Base-by-base conservation (phyloP, 92 coral and sea anemone genomes). In the Heliopora coerulea region DNA sequence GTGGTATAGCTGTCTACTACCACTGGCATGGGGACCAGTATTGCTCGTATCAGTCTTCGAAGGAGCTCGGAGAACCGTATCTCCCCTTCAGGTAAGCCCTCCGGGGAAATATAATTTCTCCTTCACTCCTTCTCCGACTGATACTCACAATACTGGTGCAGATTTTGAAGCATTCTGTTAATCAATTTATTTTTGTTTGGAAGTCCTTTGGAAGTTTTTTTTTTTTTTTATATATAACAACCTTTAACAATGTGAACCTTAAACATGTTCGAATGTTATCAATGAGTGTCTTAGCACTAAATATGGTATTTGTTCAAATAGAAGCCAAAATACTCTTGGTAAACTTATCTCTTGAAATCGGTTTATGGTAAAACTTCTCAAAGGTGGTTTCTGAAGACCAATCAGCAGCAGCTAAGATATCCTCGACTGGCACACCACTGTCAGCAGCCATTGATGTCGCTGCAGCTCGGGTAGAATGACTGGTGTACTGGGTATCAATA, bases 71-170 rank as follows among this genome's bases (percentile, higher is more conserved):
- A 58, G 70, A 79, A 79, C 83, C 68, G 32, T 50, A 79, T 68
- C 78, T 79, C 82, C 80, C 80, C 78, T 18, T 79, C 80, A 79
- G 87, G 84, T 79, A 80, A 79, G 73, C 86, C 82, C 69, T 82
- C 82, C 65, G 82, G 86, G 82, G 65, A 82, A 66, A 67, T 68
- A 59, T 20, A 39, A 75, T 75, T 73, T 73, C 75, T 68, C 75
- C 75, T 68, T 50, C 75, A 68, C 75, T 68, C 41, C 75, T 68
- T 52, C 46, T 68, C 75, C 23, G 42, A 39, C 75, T 68, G 75
- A 66, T 66, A 66, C 73, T 66, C 73, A 46, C 73, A 66, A 66
- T 66, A 66, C 73, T 66, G 44, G 73, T 66, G 73, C 73, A 66
- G 73, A 66, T 37, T 66, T 42, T 56, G 3, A 56, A n/a, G n/a